Percentiles rank a stretch among this genome's conserved stretches.
Evolutionary conservation across 2,113 vertebrate species (phyloP).

Genomic region (Motacilla tschutschensis): DNA sequence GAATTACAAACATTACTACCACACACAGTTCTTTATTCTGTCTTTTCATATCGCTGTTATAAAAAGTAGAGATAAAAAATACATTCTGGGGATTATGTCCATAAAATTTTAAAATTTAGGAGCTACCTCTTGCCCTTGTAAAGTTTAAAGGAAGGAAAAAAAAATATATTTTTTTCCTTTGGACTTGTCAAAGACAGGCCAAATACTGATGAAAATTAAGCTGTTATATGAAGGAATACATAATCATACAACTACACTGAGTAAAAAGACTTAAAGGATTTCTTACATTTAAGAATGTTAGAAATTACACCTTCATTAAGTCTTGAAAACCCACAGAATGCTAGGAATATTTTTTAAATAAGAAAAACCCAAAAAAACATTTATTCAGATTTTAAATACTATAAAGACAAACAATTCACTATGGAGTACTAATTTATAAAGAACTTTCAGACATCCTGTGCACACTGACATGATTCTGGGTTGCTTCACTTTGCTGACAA

Average conservation of each 20-base stretch:
- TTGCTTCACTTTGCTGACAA: neutral
- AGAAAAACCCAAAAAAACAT: neutral
- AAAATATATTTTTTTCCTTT: neutral
- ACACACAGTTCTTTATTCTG: neutral
- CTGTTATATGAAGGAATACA: neutral
- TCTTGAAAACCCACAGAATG: neutral
- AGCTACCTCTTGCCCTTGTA: neutral
- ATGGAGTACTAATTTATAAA: neutral
- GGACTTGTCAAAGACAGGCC: neutral
- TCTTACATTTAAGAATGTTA: neutral
- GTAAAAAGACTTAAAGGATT: neutral
- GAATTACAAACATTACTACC: neutral
- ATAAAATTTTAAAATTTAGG: neutral
- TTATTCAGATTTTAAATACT: neutral
- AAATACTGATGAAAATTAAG: neutral
- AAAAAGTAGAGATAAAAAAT: neutral
- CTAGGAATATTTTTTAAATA: neutral
- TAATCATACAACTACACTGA: neutral
- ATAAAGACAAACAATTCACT: neutral
- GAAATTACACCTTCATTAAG: neutral
- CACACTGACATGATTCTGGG: neutral
- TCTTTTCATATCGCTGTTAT: neutral
- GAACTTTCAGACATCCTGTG: neutral
- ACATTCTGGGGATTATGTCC: neutral
- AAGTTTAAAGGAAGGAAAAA: neutral